These are phyloP conservation scores for Caenorhabditis plicata DNA, from an alignment of 2,888 invertebrate genomes.

Conservation along the genomic window DNA sequence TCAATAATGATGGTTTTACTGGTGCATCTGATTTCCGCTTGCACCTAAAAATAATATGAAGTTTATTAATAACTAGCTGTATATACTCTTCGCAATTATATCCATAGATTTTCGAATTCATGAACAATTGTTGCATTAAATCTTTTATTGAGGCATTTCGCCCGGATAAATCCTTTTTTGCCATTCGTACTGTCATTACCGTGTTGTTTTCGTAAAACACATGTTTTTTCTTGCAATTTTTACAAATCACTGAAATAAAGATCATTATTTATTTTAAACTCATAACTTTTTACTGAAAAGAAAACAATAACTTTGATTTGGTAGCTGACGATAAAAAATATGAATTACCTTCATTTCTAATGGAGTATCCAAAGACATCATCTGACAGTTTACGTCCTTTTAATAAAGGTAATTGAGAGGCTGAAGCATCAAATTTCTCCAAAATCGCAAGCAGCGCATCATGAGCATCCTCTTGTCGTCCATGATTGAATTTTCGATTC, in stretches of 20 bases:
- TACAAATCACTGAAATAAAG: constrained; percentile 13
- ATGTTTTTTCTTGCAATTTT: constrained; percentile 24
- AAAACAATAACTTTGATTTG: too few species aligned
- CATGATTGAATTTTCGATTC: constrained; percentile 25
- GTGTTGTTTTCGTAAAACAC: constrained; percentile 33
- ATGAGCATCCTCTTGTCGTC: constrained; percentile 30
- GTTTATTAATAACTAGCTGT: neutral
- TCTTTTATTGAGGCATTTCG: constrained; percentile 20
- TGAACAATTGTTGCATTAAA: constrained; percentile 22
- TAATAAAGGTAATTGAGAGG: constrained; percentile 6
- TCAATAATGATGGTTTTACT: constrained; percentile 19
- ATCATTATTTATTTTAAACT: neutral
- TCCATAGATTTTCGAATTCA: constrained; percentile 15
- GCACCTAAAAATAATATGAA: constrained; percentile 6
- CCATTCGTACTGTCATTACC: constrained; percentile 31
- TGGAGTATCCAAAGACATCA: constrained; percentile 27
- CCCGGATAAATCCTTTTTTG: constrained; percentile 18
- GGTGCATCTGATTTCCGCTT: constrained; percentile 29
- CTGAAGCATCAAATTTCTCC: constrained; percentile 21
- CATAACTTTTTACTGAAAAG: too few species aligned
- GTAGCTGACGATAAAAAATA: too few species aligned
- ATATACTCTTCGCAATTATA: constrained; percentile 23
- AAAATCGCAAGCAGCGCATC: constrained; percentile 26
- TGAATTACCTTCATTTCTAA: constrained; percentile 15
- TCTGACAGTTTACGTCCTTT: constrained; percentile 22